Base-by-base conservation (phyloP, 2,797 vertebrate genomes). In the Takifugu rubripes region DNA sequence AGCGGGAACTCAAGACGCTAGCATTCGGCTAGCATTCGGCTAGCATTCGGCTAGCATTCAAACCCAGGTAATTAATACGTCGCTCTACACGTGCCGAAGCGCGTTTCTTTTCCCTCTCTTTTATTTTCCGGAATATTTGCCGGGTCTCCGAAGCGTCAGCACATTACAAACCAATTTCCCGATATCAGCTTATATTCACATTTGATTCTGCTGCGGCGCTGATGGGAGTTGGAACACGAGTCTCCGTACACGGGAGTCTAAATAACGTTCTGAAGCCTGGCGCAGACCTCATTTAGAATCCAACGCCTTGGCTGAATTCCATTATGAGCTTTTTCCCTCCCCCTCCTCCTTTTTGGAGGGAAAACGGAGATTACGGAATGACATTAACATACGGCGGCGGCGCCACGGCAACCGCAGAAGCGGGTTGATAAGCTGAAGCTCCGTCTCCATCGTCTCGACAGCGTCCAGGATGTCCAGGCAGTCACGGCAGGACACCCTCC, bases 201-300 rank as follows among this genome's bases (percentile, higher is more conserved):
- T 95, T 93, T 96, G 94, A 96, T 97, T 95, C 94, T 92, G 91
- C 92, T 85, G 89, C 92, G 87, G 89, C 90, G 92, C 96, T 97
- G 95, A 94, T 92, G 95, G 95, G 95, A 97, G 91, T 91, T 93
- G 91, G 92, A 94, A 94, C 87, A 85, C 70, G 69, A 75, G 93
- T 93, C 94, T 94, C 90, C 88, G 90, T 92, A 94, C 94, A 94
- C 94, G 90, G 90, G 92, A 96, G 94, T 94, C 94, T 96, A 96
- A 98, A 96, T 94, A 97, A 96, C 91, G 92, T 94, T 94, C 95
- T 90, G 92, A 94, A 64, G 91, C 92, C 92, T 90, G 93, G 92
- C 94, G 88, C 93, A 95, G 92, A 97, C 93, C 94, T 98, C 93
- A 97, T 98, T 98, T 97, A 96, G 94, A 97, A 94, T 93, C 94